Base-by-base conservation (phyloP, 2,888 invertebrate species). In the Omphaloscelis lunosa region DNA sequence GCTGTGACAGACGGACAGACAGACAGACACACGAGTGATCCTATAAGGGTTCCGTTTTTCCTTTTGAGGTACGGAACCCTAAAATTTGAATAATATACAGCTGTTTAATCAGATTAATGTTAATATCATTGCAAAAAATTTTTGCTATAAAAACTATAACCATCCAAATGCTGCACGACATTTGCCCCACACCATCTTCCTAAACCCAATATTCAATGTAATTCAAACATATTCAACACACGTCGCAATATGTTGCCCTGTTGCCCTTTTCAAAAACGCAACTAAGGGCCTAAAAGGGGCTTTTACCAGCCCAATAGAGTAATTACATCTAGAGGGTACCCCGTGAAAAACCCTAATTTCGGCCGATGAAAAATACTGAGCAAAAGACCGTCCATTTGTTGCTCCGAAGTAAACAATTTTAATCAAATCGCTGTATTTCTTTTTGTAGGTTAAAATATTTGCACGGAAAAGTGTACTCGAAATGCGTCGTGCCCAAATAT, bases 281-380 rank as follows among this genome's bases (percentile, higher is more conserved):
- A 82, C 82, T 70, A 67, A 81, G 72, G 70, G 70, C 69, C 75
- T 82, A 91, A 90, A 89, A 90, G 79, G 89, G 84, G 92, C 89
- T 93, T 94, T 93, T 90, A 93, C 90, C 89, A 88, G 85, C 86
- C 91, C 91, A 91, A 92, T 93, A 92, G 92, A 93, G 93, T 94
- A 94, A 94, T 94, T 93, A 93, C 93, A 92, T 93, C 90, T 91
- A 85, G 84, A 91, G 90, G 88, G 90, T 89, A 88, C 87, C 88
- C 89, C 82, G 80, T 87, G 89, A 89, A 92, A 92, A 91, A 90
- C 89, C 87, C 90, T 92, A 91, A 93, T 93, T 93, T 93, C 91
- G 85, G 77, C 87, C 87, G 86, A 87, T 89, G 89, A 92, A 92
- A 92, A 91, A 90, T 91, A 90, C 87, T 84, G 83, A 77, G 83